Base-by-base conservation (phyloP, 2,113 vertebrate genomes). In the Saccopteryx leptura region DNA sequence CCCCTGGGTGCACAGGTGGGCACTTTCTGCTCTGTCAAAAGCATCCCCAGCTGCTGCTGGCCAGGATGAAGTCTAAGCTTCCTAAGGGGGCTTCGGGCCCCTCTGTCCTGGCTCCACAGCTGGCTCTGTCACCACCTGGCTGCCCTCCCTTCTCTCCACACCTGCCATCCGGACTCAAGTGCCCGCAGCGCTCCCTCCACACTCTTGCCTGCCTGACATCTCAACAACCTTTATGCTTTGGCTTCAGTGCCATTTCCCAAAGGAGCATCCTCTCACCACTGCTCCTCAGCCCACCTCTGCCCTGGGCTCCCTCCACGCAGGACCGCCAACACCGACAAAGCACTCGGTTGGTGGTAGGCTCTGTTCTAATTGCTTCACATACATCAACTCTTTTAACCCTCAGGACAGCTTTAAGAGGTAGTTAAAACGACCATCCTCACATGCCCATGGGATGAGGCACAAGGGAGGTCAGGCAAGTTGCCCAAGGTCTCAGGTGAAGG, bases 11-110 rank as follows among this genome's bases (percentile, higher is more conserved):
- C 4, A 31, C 68, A 39, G 31, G 9, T 72, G 58, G 65, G 12
- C 0, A 0, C 71, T 28, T 9, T 18, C 28, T 0, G 0, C n/a
- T 33, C 33, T 5, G n/a, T 52, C 33, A 14, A 39, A 52, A 48
- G 69, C 61, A 33, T 2, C 63, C 63, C 11, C 19, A 1, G 17
- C 63, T 14, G 63, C 63, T 8, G 9, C 61, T 5, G 28, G 10
- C 58, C 61, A 9, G 63, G 48, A n/a, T 0, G 3, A 48, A 12
- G 19, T 26, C 66, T 7, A 1, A 8, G 11, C 72, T 50, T 61
- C 90, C 61, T 13, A 1, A 26, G 9, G 11, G 61, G 61, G 39
- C 39, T 66, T 21, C 9, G 0, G 21, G 33, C 26, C 9, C 71
- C 60, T 52, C 68, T 1, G 7, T 4, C 46, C 60, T 12, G 4